Percentiles rank a stretch among this genome's conserved stretches.
These are phyloP conservation scores for Oryzias sinensis DNA, from an alignment of 2,797 vertebrate species.

Conservation along the genomic window DNA sequence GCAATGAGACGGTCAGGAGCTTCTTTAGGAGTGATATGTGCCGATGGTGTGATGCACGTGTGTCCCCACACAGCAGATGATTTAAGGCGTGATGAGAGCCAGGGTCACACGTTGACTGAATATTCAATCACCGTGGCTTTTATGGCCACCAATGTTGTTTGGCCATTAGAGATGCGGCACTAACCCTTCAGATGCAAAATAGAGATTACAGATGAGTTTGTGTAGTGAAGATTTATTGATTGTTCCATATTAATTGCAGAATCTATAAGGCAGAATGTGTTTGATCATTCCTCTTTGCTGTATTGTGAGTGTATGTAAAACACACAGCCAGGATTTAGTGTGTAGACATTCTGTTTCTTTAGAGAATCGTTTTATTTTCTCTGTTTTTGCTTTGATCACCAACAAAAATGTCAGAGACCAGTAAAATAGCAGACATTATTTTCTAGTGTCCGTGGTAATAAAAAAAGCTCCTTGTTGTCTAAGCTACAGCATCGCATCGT, in stretches of 20 bases:
- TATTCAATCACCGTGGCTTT: slow-evolving; percentile 37
- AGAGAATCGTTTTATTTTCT: slow-evolving; percentile 2
- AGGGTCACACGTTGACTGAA: slow-evolving; percentile 32
- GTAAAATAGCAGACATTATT: slow-evolving; percentile 11
- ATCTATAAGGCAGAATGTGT: slow-evolving; percentile 14
- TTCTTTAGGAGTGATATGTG: slow-evolving; percentile 42
- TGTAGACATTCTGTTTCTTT: background rate
- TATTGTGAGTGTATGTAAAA: background rate
- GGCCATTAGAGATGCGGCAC: slow-evolving; percentile 35
- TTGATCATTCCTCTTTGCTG: slow-evolving; percentile 18
- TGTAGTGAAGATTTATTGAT: slow-evolving; percentile 25
- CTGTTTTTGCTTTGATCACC: slow-evolving; percentile 1
- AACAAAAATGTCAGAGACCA: slow-evolving; percentile 5
- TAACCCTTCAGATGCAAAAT: slow-evolving; percentile 38
- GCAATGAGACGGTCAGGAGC: slow-evolving; percentile 25
- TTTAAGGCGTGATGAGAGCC: slow-evolving; percentile 42
- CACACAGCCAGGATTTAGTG: background rate
- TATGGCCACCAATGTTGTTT: slow-evolving; percentile 27
- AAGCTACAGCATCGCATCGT: slow-evolving; percentile 6
- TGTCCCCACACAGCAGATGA: slow-evolving; percentile 32
- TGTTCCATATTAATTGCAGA: slow-evolving; percentile 16
- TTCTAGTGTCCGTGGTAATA: background rate
- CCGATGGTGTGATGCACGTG: slow-evolving; percentile 35
- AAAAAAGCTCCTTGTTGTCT: slow-evolving; percentile 7
- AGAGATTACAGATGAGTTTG: slow-evolving; percentile 28